Evolutionary conservation across 2,113 vertebrate species (phyloP).

Genomic region (Fregetta grallaria): DNA sequence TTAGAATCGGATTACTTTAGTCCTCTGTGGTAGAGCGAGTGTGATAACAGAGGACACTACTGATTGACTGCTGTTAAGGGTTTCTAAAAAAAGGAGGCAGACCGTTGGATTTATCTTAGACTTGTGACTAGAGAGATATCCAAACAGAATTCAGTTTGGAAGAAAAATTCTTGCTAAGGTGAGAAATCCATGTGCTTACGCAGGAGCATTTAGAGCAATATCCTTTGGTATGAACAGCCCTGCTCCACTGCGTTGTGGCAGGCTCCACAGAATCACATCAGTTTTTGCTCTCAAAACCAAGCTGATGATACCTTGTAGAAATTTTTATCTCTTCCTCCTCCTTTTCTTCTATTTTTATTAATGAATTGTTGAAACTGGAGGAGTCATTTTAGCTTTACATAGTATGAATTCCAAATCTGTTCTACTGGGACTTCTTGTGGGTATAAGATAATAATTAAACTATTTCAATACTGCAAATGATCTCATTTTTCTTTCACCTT

Average conservation of each 20-base stretch:
- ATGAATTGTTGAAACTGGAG: constrained; percentile 37
- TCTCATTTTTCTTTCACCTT: constrained; percentile 41
- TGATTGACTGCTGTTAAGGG: background rate
- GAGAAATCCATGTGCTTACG: background rate
- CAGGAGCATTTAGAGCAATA: background rate
- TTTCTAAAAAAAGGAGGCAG: background rate
- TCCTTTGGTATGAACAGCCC: background rate
- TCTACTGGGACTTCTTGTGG: constrained; percentile 6
- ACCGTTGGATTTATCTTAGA: background rate
- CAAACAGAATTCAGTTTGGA: background rate
- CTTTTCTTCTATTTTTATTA: background rate
- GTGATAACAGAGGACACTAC: background rate
- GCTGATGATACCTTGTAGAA: background rate
- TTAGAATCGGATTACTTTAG: background rate
- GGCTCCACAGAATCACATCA: background rate
- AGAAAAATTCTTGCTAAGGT: background rate
- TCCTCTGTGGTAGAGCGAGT: background rate
- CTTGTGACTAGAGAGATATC: background rate
- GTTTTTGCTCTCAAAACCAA: background rate
- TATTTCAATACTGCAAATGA: constrained; percentile 40
- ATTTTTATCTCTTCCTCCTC: background rate
- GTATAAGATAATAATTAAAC: constrained; percentile 43
- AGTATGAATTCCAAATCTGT: constrained; percentile 33
- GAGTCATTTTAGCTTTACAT: constrained; percentile 41
- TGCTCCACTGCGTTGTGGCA: background rate